These are phyloP conservation scores for Siderastrea siderea DNA, from an alignment of 92 coral and sea anemone genomes.

Conservation along the genomic window DNA sequence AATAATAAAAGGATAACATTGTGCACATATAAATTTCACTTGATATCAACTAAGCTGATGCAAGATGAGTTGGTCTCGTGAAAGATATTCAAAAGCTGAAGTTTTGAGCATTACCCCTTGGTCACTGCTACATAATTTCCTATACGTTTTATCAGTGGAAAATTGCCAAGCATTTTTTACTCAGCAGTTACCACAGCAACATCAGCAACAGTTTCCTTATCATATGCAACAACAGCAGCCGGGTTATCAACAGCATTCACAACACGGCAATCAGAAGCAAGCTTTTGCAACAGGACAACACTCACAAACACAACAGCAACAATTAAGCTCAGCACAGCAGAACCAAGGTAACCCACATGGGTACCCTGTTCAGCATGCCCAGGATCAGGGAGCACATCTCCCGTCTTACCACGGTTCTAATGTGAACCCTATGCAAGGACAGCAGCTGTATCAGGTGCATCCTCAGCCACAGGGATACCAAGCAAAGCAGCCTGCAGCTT, in stretches of 20 bases:
- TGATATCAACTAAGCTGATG: too few species aligned
- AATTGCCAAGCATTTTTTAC: constrained; percentile 21
- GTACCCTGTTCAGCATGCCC: constrained; percentile 39
- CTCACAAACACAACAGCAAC: constrained; percentile 38
- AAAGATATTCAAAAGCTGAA: too few species aligned
- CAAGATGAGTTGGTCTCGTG: too few species aligned
- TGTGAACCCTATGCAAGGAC: constrained; percentile 16
- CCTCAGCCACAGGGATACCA: constrained; percentile 67
- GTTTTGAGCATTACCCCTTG: too few species aligned
- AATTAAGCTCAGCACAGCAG: constrained; percentile 48
- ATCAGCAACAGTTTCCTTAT: constrained; percentile 37
- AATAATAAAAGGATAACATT: too few species aligned
- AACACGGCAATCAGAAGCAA: constrained; percentile 37
- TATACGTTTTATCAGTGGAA: neutral
- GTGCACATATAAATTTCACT: too few species aligned
- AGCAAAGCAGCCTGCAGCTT: constrained; percentile 66
- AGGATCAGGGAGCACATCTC: constrained; percentile 30
- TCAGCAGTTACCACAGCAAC: constrained; percentile 41
- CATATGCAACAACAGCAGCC: constrained; percentile 53
- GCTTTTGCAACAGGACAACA: constrained; percentile 4
- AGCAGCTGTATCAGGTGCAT: constrained; percentile 40
- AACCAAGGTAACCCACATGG: constrained; percentile 43
- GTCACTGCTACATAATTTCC: neutral
- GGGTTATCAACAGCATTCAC: constrained; percentile 46
- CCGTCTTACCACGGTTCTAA: constrained; percentile 34